Conservation (phyloP, 2,113 vertebrate species). For the Zosterops hypoxanthus region DNA sequence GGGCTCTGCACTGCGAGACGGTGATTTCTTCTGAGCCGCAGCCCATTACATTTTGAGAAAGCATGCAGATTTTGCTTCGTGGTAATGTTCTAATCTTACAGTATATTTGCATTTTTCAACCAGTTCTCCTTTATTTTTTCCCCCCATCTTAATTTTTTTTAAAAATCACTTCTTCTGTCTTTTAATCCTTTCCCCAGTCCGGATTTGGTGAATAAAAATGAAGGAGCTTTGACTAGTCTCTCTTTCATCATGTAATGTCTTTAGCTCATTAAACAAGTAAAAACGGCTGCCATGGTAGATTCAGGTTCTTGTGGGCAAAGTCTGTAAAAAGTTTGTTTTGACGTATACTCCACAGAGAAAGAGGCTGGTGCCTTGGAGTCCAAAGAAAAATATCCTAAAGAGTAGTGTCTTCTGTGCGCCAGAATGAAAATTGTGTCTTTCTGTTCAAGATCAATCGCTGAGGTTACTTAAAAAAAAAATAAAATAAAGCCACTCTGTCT, state of each 20-base stretch:
- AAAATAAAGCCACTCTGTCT: conserved; percentile 5
- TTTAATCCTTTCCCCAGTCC: conserved; percentile 34
- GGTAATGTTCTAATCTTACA: conserved; percentile 59
- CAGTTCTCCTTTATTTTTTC: background rate
- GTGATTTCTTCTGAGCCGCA: conserved; percentile 46
- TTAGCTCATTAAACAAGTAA: conserved; percentile 79
- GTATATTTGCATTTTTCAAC: conserved; percentile 28
- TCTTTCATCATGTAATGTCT: conserved; percentile 71
- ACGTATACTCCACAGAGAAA: conserved; percentile 71
- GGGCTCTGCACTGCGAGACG: background rate
- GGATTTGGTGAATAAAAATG: conserved; percentile 72
- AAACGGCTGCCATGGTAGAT: conserved; percentile 69
- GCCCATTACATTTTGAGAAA: conserved; percentile 66
- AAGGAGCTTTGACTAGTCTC: conserved; percentile 67
- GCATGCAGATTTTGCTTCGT: conserved; percentile 68
- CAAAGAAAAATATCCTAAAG: conserved; percentile 73
- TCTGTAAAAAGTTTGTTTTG: conserved; percentile 73
- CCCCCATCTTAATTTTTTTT: background rate
- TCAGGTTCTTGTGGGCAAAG: conserved; percentile 70
- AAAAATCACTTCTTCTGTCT: background rate
- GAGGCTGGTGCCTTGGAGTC: conserved; percentile 72
- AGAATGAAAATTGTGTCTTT: conserved; percentile 61
- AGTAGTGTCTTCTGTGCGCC: conserved; percentile 71
- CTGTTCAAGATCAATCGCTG: conserved; percentile 68
- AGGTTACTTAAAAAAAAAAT: conserved; percentile 60